A percentile compares a stretch with the other conserved stretches of the same genome.
phyloP scores from a whole-genome alignment of 2,113 vertebrate species.

The Brachypodius melanocephalos region DNA sequence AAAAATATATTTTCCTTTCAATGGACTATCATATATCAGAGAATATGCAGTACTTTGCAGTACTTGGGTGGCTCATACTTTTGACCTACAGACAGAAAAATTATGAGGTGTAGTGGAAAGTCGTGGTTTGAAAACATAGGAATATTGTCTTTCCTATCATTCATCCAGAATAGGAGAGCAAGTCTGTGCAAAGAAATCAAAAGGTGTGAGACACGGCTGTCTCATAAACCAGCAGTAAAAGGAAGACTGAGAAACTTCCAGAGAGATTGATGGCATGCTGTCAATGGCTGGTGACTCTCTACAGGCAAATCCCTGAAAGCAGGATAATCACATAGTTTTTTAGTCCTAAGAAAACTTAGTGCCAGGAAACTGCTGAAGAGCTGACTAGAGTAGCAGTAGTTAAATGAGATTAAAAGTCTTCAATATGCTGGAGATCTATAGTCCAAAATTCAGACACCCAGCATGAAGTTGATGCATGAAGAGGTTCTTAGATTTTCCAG shows the following conservation, averaged over 20 bases:
- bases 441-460: background rate
- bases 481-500: background rate
- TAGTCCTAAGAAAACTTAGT: background rate
- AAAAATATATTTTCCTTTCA: background rate
- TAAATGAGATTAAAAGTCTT: background rate
- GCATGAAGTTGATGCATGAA: background rate
- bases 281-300: background rate
- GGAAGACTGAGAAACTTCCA: background rate
- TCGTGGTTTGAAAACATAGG: background rate
- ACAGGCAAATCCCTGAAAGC: background rate
- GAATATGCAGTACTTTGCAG: background rate
- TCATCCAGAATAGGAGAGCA: background rate
- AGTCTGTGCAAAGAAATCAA: background rate
- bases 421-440: background rate
- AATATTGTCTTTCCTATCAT: background rate
- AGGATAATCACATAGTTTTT: background rate
- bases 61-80: background rate
- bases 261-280: background rate
- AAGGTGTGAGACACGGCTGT: background rate
- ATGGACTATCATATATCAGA: accelerated
- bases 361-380: background rate
- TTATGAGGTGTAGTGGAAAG: background rate
- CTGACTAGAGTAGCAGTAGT: background rate
- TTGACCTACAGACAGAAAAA: background rate
- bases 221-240: background rate